Evolutionary conservation across 1,140 invertebrate genomes (phyloP), one percentile per base, ranked within the genome.

Genomic region (Drosophila paulistorum): DNA sequence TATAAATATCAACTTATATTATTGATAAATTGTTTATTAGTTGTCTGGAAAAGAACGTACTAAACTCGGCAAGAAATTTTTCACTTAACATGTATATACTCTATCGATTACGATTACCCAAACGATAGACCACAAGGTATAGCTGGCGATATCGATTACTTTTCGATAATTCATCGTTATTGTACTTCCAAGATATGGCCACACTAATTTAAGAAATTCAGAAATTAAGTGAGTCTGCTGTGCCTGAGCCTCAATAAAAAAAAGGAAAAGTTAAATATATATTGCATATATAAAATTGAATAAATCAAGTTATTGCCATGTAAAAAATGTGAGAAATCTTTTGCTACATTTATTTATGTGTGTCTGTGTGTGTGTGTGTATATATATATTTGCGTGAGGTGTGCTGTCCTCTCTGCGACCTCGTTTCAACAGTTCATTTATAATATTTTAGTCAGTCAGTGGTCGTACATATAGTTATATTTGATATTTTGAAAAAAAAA

Each of bases 51-150:
- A 54, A 65, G 45, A 65, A 63, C 86, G 85, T 85, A 81, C 81
- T 81, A 64, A 35, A 78, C 75, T 72, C 68, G 74, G 75, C 65
- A 62, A 65, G 61, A 67, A 76, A 73, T 79, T 79, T 20, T 79
- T 79, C 77, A 77, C 77, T 62, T 62, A 63, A 72, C 76, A 78
- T 81, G 78, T 81, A 81, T 81, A 81, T 78, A 78, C 77, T 68
- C 23, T 48, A 63, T 66, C 65, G 65, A 66, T 39, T 39, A 13
- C 65, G 65, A 66, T 39, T 39, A 39, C 11, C 11, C 11, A 39
- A 39, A 67, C 10, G 58, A 45, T 61, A 71, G 58, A 35, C 37
- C 3, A 1, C 37, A 11, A 39, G 10, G 11, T 39, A 13, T 60
- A 51, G 20, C 13, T 51, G 4, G 58, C 20, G 42, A 13, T 62